A percentile compares a stretch with the other conserved stretches of the same genome.
These are phyloP conservation scores for Ethmia dodecea DNA, from an alignment of 2,888 invertebrate genomes.

Conservation along the genomic window DNA sequence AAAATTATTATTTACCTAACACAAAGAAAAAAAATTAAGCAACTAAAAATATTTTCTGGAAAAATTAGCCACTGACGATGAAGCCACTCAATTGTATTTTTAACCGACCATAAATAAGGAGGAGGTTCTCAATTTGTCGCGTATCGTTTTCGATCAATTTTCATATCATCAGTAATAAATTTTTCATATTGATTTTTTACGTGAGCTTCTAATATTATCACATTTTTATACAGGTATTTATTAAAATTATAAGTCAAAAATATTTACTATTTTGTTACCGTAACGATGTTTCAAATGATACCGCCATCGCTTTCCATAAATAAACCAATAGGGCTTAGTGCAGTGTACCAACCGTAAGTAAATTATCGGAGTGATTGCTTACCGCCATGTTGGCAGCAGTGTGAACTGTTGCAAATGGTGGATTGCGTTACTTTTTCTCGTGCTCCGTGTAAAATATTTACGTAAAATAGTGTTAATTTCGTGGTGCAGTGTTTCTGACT, in stretches of 20 bases:
- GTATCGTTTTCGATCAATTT: no score
- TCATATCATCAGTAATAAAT: no score
- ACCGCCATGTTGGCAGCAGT: slow-evolving; percentile 68
- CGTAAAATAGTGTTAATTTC: slow-evolving; percentile 76
- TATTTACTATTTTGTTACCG: slow-evolving; percentile 2
- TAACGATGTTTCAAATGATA: slow-evolving; percentile 48
- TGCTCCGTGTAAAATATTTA: slow-evolving; percentile 78
- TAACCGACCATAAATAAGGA: no score
- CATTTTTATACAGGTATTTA: slow-evolving; percentile 7
- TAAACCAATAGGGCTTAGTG: slow-evolving; percentile 57
- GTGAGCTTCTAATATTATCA: no score
- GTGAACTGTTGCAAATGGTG: slow-evolving; percentile 76
- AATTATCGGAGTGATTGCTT: slow-evolving; percentile 60
- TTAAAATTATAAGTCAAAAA: no score
- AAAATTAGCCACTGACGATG: no score
- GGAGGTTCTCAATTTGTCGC: no score
- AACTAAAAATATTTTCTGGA: no score
- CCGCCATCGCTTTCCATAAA: slow-evolving; percentile 44
- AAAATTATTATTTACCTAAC: no score
- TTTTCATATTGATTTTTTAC: no score
- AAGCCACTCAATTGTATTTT: no score
- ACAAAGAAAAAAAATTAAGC: no score
- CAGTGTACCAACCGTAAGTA: slow-evolving; percentile 47
- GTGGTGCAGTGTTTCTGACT: slow-evolving; percentile 75
- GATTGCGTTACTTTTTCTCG: slow-evolving; percentile 77